Base-by-base conservation (phyloP, 2,888 invertebrate genomes). In the Petrolisthes manimaculis region DNA sequence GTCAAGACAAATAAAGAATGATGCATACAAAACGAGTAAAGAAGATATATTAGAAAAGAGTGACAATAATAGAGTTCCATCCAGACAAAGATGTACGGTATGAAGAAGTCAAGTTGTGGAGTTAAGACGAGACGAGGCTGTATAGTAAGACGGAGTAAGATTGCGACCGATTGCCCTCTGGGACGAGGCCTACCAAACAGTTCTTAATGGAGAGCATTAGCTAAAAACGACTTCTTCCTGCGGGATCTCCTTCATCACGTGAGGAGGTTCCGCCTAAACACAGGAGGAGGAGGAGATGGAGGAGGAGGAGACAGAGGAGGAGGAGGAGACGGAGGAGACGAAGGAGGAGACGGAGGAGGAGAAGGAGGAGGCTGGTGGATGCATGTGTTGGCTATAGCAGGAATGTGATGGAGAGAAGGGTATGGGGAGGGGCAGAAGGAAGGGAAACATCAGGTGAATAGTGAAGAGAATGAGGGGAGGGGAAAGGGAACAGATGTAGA, bases 141-240 rank as follows among this genome's bases (percentile, higher is more conserved):
- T 14, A 61, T 4, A 5, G 8, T n/a, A 61, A 4, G 18, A 79
- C 4, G 54, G 54, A 14, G 4, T 55, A 86, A 81, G 53, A 86
- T 51, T 8, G 18, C 86, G 21, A 79, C 14, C 80, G 24, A 80
- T 80, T 55, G 54, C n/a, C 81, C 75, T 61, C 37, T 56, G 74
- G 51, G 71, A 86, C 51, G 80, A 86, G 71, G 86, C 86, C 61
- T 86, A 86, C 53, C n/a, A 53, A 14, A 53, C 69, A 54, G n/a
- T 55, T 61, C 74, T 71, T 86, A 80, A 86, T 86, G 86, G 86
- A 53, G 56, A 24, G 86, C 56, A 80, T 79, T 79, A 53, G 53
- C 80, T 24, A 4, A 83, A 21, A 69, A 21, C 37, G n/a, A 54
- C 53, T 21, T 86, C 77, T 24, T 79, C 71, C 71, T 54, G 21